phyloP scores from a whole-genome alignment of 2,888 invertebrate genomes.

The Trachelus tabidus region DNA sequence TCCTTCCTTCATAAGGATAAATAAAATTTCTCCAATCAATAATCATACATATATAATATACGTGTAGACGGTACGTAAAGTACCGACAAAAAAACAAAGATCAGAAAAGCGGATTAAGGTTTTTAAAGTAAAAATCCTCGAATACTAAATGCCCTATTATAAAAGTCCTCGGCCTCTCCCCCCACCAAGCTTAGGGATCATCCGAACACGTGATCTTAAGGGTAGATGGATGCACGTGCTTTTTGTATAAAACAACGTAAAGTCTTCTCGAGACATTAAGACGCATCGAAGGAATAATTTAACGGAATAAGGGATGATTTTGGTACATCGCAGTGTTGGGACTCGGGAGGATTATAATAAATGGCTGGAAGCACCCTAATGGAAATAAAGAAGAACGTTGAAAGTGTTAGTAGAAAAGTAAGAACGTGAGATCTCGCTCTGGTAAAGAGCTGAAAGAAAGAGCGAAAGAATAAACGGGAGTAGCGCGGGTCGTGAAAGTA shows the following conservation, averaged over 20 bases:
- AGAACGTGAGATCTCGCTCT: constrained; percentile 13
- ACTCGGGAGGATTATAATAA: constrained; percentile 40
- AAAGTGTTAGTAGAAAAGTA: constrained; percentile 25
- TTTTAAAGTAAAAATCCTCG: background rate
- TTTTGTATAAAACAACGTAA: background rate
- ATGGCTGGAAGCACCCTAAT: constrained; percentile 41
- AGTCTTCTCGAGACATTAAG: constrained; percentile 20
- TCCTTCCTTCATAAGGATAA: too few species aligned
- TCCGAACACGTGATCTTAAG: background rate
- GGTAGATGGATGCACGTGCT: background rate
- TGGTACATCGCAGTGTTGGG: constrained; percentile 18
- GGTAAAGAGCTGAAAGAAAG: constrained; percentile 9
- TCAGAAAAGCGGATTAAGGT: background rate
- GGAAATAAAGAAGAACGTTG: constrained; percentile 43
- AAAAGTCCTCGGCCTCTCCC: background rate
- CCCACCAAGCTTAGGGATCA: background rate
- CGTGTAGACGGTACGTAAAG: background rate
- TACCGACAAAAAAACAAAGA: background rate
- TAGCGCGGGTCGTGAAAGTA: constrained; percentile 9
- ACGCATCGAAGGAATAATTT: constrained; percentile 37
- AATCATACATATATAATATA: background rate
- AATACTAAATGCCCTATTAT: background rate
- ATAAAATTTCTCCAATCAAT: background rate
- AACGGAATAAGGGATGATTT: constrained; percentile 26
- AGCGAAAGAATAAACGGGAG: constrained; percentile 14